phyloP scores from a whole-genome alignment of 2,113 vertebrate species.

The Mormoops blainvillei region DNA sequence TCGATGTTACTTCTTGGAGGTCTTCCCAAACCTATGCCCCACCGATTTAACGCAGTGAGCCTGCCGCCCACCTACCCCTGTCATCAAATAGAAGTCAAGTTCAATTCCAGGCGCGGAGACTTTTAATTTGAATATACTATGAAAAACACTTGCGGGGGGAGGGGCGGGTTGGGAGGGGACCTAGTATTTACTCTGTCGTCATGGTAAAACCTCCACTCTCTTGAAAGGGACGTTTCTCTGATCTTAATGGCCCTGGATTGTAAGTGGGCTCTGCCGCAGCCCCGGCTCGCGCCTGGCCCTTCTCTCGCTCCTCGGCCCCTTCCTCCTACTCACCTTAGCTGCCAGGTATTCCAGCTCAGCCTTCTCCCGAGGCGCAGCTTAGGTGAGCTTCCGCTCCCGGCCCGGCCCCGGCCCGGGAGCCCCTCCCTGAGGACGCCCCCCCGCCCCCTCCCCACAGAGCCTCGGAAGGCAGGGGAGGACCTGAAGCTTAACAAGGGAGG shows the following conservation, averaged over 20 bases:
- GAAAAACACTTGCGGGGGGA: not conserved
- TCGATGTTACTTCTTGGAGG: not conserved
- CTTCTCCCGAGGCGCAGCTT: not conserved
- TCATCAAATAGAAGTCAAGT: not conserved
- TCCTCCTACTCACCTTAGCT: fast-evolving
- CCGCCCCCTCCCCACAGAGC: not conserved
- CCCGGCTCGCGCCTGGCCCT: not conserved
- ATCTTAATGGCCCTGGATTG: not conserved
- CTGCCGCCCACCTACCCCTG: not conserved
- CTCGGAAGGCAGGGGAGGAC: not conserved
- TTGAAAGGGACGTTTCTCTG: not conserved
- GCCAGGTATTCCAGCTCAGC: not conserved
- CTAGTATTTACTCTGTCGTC: not conserved
- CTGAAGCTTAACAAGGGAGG: fast-evolving
- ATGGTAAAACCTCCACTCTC: not conserved
- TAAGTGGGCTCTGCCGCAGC: not conserved
- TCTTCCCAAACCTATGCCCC: not conserved
- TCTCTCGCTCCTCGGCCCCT: fast-evolving
- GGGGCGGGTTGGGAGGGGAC: too few relatives aligned
- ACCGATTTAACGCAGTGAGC: not conserved
- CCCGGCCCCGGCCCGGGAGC: fast-evolving
- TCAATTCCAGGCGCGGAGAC: not conserved
- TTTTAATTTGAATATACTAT: not conserved
- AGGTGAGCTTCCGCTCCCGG: fast-evolving
- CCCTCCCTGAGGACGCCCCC: fast-evolving